Evolutionary conservation across 2,113 vertebrate species (phyloP).

Genomic region (Oophaga pumilio): DNA sequence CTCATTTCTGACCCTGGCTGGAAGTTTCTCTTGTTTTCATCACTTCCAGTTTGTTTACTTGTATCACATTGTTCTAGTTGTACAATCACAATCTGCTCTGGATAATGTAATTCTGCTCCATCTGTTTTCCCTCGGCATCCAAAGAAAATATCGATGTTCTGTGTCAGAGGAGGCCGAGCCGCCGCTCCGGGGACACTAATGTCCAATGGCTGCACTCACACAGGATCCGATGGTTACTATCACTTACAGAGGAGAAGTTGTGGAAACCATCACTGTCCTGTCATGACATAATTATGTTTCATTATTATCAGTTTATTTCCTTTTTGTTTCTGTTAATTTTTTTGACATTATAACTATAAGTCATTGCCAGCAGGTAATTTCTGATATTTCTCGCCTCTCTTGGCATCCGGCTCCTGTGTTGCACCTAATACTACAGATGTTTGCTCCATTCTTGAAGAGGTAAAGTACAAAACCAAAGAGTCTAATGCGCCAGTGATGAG

Average conservation of each 20-base stretch:
- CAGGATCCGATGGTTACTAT: not conserved
- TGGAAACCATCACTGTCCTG: not conserved
- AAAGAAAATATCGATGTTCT: not conserved
- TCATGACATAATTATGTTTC: no score
- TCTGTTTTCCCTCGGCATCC: not conserved
- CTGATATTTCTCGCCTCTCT: no score
- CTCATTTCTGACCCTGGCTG: not conserved
- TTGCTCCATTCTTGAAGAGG: no score
- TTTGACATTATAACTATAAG: no score
- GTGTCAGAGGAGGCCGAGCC: not conserved
- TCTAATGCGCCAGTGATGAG: no score
- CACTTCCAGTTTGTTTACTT: slow-evolving; percentile 2
- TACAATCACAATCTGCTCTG: not conserved
- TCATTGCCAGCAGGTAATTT: no score
- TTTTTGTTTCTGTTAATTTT: no score
- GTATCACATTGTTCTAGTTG: not conserved
- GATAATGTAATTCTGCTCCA: not conserved
- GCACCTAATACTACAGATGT: no score
- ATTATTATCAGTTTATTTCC: no score
- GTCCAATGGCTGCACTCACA: not conserved
- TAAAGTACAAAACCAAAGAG: no score
- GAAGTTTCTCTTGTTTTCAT: not conserved
- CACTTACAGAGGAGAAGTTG: not conserved
- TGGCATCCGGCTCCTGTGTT: no score
- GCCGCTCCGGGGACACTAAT: not conserved